A percentile compares a stretch with the other conserved stretches of the same genome.
These are phyloP conservation scores for Zoanthus gigantus DNA, from an alignment of 92 coral and sea anemone species.

Conservation along the genomic window DNA sequence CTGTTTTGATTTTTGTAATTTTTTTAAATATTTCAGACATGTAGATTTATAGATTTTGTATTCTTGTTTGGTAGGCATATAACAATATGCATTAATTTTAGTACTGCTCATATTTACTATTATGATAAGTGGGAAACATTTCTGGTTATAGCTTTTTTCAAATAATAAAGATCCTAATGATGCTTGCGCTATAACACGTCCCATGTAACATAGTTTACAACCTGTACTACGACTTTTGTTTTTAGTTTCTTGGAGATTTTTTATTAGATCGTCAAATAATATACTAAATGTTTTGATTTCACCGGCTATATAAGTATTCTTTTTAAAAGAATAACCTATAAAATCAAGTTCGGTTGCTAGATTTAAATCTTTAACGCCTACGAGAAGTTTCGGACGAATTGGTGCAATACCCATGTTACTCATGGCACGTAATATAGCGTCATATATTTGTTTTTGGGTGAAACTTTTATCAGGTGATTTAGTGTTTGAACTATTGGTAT, in stretches of 20 bases:
- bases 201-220: background rate
- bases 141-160: background rate
- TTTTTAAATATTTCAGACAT: too few species aligned
- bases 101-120: background rate
- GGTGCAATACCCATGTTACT: background rate
- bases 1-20: background rate
- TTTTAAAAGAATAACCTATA: background rate
- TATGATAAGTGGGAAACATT: background rate
- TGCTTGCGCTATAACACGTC: background rate
- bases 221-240: background rate
- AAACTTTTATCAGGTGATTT: background rate
- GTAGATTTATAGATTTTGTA: background rate
- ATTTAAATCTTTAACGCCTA: background rate
- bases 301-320: background rate
- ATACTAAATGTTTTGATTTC: background rate
- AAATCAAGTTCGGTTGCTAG: background rate
- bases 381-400: background rate
- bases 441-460: background rate
- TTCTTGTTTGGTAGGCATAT: background rate
- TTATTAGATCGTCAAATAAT: background rate
- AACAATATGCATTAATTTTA: background rate
- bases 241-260: background rate
- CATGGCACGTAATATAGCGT: background rate
- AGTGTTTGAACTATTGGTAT: background rate
- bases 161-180: background rate